Percentiles rank a stretch among this genome's conserved stretches.
phyloP scores from a whole-genome alignment of 2,797 vertebrate genomes.

The Lindbergichthys nudifrons region DNA sequence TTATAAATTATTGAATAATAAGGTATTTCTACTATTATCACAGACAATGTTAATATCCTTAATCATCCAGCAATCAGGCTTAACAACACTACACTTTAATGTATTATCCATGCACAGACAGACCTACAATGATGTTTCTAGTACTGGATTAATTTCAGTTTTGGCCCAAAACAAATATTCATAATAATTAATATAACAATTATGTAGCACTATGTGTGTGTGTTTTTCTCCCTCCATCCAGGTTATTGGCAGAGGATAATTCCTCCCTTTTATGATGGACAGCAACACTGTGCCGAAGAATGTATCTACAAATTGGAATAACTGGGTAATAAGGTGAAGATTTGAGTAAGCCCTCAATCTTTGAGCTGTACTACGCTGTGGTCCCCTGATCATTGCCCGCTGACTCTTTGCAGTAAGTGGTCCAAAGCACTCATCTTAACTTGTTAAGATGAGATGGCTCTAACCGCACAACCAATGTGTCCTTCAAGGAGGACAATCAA shows the following conservation, averaged over 20 bases:
- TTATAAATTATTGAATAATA: no score
- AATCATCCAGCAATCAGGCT: no score
- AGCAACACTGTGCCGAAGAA: slow-evolving; percentile 22
- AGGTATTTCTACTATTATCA: no score
- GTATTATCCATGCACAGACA: no score
- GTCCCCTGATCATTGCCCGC: slow-evolving; percentile 38
- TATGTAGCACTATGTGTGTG: no score
- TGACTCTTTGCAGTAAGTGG: slow-evolving; percentile 39
- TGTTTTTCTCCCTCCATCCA: background rate
- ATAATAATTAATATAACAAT: no score
- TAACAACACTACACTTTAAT: no score
- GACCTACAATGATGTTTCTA: no score
- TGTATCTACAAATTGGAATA: slow-evolving; percentile 60
- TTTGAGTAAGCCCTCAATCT: slow-evolving; percentile 44
- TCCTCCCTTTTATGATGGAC: slow-evolving; percentile 30
- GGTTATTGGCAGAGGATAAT: no score
- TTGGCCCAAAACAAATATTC: no score
- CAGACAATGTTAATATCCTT: no score
- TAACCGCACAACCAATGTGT: slow-evolving; percentile 35
- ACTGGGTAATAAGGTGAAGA: slow-evolving; percentile 64
- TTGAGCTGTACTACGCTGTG: slow-evolving; percentile 19
- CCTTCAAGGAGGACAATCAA: slow-evolving; percentile 62
- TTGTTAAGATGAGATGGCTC: slow-evolving; percentile 34
- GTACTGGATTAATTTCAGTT: no score
- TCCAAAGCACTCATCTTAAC: slow-evolving; percentile 44